A percentile compares a stretch with the other conserved stretches of the same genome.
Conservation (phyloP, 2,888 invertebrate species). For the Scaptomyza reducta region DNA sequence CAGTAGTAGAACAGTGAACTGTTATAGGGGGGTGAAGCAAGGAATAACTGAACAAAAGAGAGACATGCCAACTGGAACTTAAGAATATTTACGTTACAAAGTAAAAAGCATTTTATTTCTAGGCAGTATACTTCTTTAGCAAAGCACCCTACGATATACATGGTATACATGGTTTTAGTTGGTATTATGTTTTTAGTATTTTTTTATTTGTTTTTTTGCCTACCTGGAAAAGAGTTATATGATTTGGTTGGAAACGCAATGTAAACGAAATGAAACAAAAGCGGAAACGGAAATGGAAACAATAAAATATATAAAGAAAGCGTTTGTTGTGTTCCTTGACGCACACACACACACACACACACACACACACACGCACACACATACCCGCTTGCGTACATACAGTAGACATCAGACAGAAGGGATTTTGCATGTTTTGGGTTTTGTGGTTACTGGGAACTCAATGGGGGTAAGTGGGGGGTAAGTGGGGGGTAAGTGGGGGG, state of each 20-base stretch:
- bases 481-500: not conserved
- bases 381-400: conserved; percentile 8
- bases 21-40: no score
- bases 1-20: no score
- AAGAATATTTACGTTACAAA: not conserved
- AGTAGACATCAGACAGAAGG: conserved; percentile 5
- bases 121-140: no score
- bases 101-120: not conserved
- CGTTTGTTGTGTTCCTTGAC: conserved; percentile 34
- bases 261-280: conserved; percentile 51
- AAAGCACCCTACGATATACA: no score
- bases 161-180: no score
- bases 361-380: conserved; percentile 7
- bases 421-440: no score
- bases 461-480: not conserved
- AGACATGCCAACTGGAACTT: conserved; percentile 31
- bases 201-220: no score
- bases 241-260: conserved; percentile 43
- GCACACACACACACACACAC: conserved; percentile 15
- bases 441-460: no score
- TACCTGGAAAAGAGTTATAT: no score
- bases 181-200: no score
- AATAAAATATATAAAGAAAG: conserved; percentile 13
- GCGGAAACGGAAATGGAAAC: conserved; percentile 43
- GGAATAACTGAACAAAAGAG: no score